Conservation (phyloP, 2,797 vertebrate genomes). For the Aselliscus stoliczkanus region DNA sequence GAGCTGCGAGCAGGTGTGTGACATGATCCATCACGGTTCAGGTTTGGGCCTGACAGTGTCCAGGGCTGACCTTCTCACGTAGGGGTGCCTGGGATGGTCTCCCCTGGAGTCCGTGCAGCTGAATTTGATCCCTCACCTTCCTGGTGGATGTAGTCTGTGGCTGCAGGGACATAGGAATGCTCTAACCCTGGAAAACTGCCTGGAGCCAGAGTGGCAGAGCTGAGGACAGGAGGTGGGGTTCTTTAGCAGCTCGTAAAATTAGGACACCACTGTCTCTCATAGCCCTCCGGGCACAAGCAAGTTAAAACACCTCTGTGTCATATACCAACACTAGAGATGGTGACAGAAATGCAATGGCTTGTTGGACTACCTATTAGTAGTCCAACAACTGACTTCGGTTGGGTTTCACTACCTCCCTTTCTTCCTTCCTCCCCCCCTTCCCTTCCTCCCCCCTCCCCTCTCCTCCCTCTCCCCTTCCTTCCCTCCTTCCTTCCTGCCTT, state of each 20-base stretch:
- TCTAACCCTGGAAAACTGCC: neutral
- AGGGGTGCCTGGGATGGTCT: neutral
- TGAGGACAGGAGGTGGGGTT: neutral
- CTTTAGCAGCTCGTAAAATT: neutral
- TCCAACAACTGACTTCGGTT: neutral
- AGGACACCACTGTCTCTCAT: too few relatives aligned
- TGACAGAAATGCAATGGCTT: neutral
- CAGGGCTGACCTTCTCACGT: neutral
- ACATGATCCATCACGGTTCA: neutral
- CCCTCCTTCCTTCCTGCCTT: neutral
- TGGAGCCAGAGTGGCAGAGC: neutral
- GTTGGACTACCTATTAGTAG: neutral
- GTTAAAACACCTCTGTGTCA: neutral
- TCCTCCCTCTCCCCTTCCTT: neutral
- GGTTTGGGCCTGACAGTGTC: neutral
- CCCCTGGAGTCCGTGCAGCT: neutral
- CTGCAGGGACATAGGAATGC: neutral
- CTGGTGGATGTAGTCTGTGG: neutral
- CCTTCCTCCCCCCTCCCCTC: neutral
- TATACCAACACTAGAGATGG: too few relatives aligned
- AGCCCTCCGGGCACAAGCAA: neutral
- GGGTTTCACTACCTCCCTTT: neutral
- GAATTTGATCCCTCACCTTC: neutral
- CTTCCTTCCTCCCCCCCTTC: neutral
- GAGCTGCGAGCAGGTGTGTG: neutral